phyloP scores from a whole-genome alignment of 1,140 invertebrate species.

The Anadara kagoshimensis region DNA sequence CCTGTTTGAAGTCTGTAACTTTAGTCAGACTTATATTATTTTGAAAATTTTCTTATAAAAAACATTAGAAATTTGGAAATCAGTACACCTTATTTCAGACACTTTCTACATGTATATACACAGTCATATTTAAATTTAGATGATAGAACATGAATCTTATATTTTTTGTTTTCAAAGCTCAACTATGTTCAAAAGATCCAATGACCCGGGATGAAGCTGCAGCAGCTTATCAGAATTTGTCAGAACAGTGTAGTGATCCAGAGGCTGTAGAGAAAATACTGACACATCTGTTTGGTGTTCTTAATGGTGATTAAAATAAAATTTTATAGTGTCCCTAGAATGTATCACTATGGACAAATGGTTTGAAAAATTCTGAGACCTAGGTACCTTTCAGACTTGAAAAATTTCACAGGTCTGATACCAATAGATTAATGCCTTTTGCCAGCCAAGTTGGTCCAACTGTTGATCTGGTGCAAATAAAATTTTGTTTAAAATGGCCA shows the following conservation, averaged over 20 bases:
- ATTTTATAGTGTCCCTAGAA: background rate
- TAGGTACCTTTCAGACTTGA: no score
- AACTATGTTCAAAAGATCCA: conserved; percentile 83
- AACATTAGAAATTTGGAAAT: no score
- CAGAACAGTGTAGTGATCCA: conserved; percentile 83
- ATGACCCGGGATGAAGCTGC: conserved; percentile 82
- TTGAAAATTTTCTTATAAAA: no score
- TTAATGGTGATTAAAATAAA: conserved; percentile 78
- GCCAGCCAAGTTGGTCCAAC: background rate
- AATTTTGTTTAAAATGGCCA: background rate
- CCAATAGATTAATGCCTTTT: background rate
- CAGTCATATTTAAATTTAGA: no score
- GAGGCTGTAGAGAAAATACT: conserved; percentile 82
- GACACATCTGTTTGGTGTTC: conserved; percentile 85
- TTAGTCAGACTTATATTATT: no score
- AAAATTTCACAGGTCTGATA: no score
- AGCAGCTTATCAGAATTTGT: conserved; percentile 81
- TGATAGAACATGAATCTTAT: no score
- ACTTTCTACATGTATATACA: no score
- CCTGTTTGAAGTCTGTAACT: no score
- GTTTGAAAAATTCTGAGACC: no score
- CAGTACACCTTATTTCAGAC: no score
- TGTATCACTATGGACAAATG: background rate
- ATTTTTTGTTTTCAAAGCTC: conserved; percentile 52
- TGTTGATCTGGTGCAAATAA: background rate